These are phyloP conservation scores for Syrrhaptes paradoxus DNA, from an alignment of 2,113 vertebrate species.

Conservation along the genomic window DNA sequence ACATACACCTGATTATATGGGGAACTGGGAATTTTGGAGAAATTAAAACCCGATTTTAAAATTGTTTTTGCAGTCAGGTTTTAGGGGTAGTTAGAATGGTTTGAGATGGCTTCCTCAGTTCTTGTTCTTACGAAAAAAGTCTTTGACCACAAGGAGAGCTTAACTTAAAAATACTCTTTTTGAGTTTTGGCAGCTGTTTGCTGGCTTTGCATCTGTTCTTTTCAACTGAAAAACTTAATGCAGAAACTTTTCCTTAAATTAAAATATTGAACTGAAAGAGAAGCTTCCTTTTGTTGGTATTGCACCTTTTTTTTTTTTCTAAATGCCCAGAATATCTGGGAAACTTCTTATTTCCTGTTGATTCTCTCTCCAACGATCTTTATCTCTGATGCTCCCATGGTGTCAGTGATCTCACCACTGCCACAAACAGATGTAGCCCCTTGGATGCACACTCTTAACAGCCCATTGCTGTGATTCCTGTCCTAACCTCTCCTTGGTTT, in stretches of 20 bases:
- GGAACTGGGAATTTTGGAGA: background rate
- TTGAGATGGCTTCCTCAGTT: background rate
- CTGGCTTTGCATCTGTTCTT: background rate
- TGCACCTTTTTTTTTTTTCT: background rate
- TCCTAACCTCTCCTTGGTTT: slow-evolving; percentile 50
- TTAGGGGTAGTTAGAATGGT: background rate
- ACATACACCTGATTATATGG: background rate
- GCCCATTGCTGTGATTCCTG: background rate
- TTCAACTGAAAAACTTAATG: background rate
- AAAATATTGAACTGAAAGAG: background rate
- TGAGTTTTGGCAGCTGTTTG: background rate
- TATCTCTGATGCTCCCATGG: background rate
- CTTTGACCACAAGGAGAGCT: background rate
- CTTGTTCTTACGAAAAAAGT: background rate
- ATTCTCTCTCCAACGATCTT: background rate
- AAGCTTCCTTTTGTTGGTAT: background rate
- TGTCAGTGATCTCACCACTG: background rate
- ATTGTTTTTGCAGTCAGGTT: background rate
- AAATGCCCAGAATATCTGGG: background rate
- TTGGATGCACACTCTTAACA: background rate
- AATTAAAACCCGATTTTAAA: background rate
- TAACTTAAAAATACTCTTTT: background rate
- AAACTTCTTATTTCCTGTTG: background rate
- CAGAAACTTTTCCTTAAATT: background rate
- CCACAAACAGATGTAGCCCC: background rate